Conservation (phyloP, 2,888 invertebrate genomes). For the Chymomyza procnemis region DNA sequence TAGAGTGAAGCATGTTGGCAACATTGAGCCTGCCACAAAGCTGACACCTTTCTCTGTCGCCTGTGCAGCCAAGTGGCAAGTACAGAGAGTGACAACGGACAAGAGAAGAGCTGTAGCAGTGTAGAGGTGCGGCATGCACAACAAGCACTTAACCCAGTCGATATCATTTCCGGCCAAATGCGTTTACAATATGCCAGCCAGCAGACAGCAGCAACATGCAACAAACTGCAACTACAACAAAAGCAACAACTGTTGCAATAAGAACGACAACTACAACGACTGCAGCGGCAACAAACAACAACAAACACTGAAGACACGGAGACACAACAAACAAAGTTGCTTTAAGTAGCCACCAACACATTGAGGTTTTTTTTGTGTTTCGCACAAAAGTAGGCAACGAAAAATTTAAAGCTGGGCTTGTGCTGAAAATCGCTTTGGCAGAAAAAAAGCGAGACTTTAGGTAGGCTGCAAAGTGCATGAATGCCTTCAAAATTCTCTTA, state of each 20-base stretch:
- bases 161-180: conserved; percentile 73
- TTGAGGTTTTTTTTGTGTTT: conserved; percentile 18
- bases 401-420: neutral
- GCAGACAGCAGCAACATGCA: conserved; percentile 11
- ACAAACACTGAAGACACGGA: neutral
- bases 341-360: conserved; percentile 31
- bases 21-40: neutral
- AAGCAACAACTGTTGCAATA: too few relatives aligned
- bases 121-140: neutral
- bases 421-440: neutral
- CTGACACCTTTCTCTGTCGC: neutral
- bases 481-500: too few relatives aligned
- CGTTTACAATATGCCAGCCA: conserved; percentile 56
- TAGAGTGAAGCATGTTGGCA: too few relatives aligned
- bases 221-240: neutral
- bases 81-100: conserved; percentile 35
- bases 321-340: conserved; percentile 10
- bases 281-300: conserved; percentile 1
- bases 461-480: too few relatives aligned
- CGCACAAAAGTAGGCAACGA: neutral
- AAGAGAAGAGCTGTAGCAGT: neutral
- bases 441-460: too few relatives aligned
- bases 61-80: conserved; percentile 67
- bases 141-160: conserved; percentile 61
- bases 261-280: neutral